Conservation (phyloP, 1,140 invertebrate species). For the Apocrypta bakeri region DNA sequence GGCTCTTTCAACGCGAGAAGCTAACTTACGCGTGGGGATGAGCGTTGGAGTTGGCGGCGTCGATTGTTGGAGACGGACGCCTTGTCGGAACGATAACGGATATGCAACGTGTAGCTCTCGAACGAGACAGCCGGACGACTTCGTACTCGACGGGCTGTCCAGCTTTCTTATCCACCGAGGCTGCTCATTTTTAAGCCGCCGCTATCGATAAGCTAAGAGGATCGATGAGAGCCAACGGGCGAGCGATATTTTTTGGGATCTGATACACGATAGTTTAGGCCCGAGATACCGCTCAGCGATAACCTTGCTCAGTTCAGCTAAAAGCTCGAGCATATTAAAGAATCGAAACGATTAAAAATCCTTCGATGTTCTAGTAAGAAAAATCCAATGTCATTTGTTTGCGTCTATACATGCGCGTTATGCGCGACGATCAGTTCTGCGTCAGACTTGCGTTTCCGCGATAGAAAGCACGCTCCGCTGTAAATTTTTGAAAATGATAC, state of each 20-base stretch:
- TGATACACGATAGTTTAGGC: background rate
- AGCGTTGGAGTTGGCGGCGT: conserved; percentile 13
- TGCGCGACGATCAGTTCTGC: too few species aligned
- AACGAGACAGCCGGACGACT: background rate
- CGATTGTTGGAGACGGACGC: conserved; percentile 42
- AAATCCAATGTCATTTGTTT: too few species aligned
- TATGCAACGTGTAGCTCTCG: conserved; percentile 19
- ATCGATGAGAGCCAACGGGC: background rate
- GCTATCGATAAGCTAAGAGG: background rate
- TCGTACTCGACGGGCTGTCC: background rate
- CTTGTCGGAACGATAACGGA: conserved; percentile 35
- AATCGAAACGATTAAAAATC: too few species aligned
- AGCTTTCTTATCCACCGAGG: background rate
- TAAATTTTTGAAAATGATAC: conserved; percentile 47
- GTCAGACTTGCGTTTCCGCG: too few species aligned
- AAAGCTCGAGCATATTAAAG: background rate
- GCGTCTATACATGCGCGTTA: too few species aligned
- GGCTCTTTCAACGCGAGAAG: background rate
- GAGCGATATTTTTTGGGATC: background rate
- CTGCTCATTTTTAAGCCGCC: background rate
- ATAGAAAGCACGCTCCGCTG: too few species aligned
- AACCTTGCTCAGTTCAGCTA: background rate
- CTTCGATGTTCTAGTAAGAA: too few species aligned
- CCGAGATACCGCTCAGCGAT: background rate
- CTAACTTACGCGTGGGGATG: background rate